These are phyloP conservation scores for Strigamia maritima DNA, from an alignment of 2,888 invertebrate genomes.

Conservation along the genomic window DNA sequence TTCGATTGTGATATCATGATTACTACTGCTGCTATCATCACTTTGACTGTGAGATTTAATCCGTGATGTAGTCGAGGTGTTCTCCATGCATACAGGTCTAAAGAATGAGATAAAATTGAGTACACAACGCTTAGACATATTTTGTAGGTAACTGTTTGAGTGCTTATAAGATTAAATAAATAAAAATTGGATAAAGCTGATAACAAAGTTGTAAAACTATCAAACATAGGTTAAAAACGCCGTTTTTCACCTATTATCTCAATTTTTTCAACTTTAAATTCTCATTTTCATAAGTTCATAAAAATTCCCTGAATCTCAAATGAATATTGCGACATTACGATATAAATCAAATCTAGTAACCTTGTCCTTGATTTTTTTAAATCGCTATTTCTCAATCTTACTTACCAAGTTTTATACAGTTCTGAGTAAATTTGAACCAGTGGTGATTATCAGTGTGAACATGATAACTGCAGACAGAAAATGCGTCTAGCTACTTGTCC, in stretches of 20 bases:
- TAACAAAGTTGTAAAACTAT: neutral
- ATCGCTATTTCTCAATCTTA: neutral
- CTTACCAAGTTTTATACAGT: neutral
- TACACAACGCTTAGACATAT: neutral
- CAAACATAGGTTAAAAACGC: neutral
- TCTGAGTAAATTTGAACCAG: neutral
- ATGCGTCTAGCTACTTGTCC: neutral
- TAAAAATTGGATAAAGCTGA: neutral
- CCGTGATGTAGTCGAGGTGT: neutral
- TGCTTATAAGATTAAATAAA: neutral
- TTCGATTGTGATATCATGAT: conserved; percentile 41
- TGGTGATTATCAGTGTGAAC: neutral
- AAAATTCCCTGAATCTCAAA: neutral
- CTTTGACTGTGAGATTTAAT: neutral
- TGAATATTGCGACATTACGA: conserved; percentile 1
- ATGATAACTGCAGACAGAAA: conserved; percentile 3
- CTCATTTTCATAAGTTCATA: neutral
- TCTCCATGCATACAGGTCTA: neutral
- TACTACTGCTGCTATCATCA: neutral
- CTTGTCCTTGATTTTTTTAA: neutral
- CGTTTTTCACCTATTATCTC: neutral
- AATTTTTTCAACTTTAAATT: too few species aligned
- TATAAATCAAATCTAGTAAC: neutral
- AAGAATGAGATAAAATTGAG: neutral
- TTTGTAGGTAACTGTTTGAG: neutral